Percentiles rank a stretch among this genome's conserved stretches.
Conservation (phyloP, 2,797 vertebrate species). For the Poeciliopsis turneri region DNA sequence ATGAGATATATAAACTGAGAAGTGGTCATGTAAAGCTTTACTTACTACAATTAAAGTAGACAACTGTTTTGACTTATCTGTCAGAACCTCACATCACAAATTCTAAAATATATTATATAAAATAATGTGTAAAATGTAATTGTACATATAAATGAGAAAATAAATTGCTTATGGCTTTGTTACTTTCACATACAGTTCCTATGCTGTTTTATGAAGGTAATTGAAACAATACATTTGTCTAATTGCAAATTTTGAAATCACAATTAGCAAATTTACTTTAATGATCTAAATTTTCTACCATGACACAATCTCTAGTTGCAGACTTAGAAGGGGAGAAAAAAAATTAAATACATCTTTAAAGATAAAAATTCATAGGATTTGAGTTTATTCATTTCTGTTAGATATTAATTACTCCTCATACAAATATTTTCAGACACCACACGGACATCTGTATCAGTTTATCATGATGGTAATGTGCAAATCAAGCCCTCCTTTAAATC, state of each 20-base stretch:
- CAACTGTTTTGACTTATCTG: not conserved
- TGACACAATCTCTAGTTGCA: not conserved
- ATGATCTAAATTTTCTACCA: not conserved
- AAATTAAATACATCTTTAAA: not conserved
- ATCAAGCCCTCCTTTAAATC: conserved; percentile 1
- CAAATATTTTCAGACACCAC: conserved; percentile 4
- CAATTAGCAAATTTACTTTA: not conserved
- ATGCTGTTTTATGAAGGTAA: not conserved
- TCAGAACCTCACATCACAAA: not conserved
- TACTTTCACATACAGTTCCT: not conserved
- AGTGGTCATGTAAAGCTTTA: not conserved
- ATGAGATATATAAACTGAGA: not conserved
- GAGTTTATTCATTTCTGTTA: not conserved
- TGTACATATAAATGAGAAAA: not conserved
- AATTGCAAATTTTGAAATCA: not conserved
- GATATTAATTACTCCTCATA: not conserved
- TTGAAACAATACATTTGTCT: not conserved
- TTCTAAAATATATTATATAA: not conserved
- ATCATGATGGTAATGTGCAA: not conserved
- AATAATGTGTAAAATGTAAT: not conserved
- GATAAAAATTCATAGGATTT: not conserved
- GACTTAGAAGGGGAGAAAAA: not conserved
- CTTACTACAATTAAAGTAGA: not conserved
- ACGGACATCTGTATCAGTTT: not conserved
- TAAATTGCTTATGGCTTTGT: not conserved